Base-by-base conservation (phyloP, 2,113 vertebrate genomes). In the Coregonus clupeaformis region DNA sequence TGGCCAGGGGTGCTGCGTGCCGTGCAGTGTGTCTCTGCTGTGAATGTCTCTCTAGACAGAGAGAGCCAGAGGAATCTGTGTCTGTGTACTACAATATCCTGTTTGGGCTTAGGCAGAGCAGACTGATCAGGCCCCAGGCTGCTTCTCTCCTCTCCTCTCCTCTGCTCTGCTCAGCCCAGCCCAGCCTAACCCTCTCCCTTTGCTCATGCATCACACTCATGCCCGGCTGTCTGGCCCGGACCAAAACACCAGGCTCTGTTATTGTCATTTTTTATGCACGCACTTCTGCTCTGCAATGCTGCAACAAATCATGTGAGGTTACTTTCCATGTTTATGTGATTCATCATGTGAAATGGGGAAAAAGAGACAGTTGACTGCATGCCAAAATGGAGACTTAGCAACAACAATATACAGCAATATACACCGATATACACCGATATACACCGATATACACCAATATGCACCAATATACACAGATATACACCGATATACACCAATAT, bases 1-100 rank as follows among this genome's bases (percentile, higher is more conserved):
- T 20, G 55, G 7, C 16, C 4, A 7, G 18, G 18, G 55, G 6
- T 16, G 32, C 13, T 68, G 63, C 13, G 6, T 30, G 27, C 24
- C 3, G 11, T 27, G 25, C 3, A 16, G 66, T 24, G 18, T 42
- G 36, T 68, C 13, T 68, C 18, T 68, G 18, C 13, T 69, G 45
- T 68, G 2, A 71, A 66, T 76, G 77, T 68, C 25, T 30, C 77
- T 86, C 66, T 86, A 82, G 73, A 77, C 75, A 78, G 69, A 71
- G 73, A 82, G 64, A 82, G 85, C 86, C 83, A 75, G 83, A 86
- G 81, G 79, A 89, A 83, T 89, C 82, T 80, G 77, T 69, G 52
- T 75, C 75, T 79, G 84, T n/a, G 84, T 90, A 86, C 85, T 85
- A 89, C 87, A 91, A 88, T 90, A 90, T 92, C 89, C 89, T 91